phyloP scores from a whole-genome alignment of 2,113 vertebrate species.

The Ciconia boyciana region DNA sequence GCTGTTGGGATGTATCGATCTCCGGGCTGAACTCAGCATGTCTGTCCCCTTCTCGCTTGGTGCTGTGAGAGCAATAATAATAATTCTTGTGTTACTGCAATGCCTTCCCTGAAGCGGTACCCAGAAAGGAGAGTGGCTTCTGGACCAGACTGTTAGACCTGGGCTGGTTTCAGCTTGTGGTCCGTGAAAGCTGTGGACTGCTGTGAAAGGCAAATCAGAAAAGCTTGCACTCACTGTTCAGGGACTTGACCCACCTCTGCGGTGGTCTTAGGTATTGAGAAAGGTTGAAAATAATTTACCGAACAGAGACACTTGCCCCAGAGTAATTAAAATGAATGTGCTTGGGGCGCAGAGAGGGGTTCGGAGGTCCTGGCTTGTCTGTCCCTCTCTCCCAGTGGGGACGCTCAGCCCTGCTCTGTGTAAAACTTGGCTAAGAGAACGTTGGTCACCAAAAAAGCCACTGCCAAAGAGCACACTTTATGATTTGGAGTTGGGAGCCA shows the following conservation, averaged over 20 bases:
- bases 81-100: background rate
- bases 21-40: background rate
- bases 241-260: background rate
- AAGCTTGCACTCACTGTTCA: background rate
- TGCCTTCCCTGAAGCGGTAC: background rate
- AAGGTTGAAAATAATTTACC: background rate
- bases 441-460: background rate
- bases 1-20: background rate
- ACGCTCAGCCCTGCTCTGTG: background rate
- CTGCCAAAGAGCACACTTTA: accelerated
- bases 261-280: background rate
- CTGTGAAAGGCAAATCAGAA: background rate
- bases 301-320: background rate
- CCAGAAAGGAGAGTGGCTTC: background rate
- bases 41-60: background rate
- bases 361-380: background rate
- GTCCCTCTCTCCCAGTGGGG: background rate
- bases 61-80: background rate
- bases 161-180: background rate
- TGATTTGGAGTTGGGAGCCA: background rate
- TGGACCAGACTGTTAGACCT: background rate
- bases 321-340: background rate
- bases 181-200: accelerated
- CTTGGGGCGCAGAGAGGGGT: background rate
- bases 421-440: background rate